Evolutionary conservation across 1,140 invertebrate species (phyloP).

Genomic region (Eurosta solidaginis): DNA sequence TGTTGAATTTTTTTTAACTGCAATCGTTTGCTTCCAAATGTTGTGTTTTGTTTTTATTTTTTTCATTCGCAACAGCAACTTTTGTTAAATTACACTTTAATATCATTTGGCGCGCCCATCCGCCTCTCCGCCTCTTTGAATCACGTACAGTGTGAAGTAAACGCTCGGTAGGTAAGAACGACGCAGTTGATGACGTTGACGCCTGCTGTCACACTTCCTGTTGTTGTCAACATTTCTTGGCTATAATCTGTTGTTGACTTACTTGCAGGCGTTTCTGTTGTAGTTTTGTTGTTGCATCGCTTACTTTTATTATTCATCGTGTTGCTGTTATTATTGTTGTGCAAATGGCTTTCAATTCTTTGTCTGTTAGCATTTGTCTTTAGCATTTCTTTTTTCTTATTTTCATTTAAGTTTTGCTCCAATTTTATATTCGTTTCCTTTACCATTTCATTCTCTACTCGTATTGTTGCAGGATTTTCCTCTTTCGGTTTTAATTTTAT

Average conservation of each 20-base stretch:
- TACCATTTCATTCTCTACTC: not conserved
- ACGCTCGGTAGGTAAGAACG: not conserved
- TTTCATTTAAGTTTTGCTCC: not conserved
- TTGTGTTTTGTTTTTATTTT: not conserved
- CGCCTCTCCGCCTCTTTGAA: not conserved
- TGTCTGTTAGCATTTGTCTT: not conserved
- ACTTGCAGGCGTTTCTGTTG: no score
- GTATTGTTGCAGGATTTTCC: not conserved
- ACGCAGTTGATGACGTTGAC: not conserved
- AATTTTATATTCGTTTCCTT: not conserved
- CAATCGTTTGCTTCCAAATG: not conserved
- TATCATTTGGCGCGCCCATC: not conserved
- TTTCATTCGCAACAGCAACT: not conserved
- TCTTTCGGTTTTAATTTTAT: not conserved
- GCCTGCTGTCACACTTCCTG: conserved; percentile 1
- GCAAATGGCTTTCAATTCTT: not conserved
- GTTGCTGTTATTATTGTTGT: not conserved
- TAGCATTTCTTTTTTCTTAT: not conserved
- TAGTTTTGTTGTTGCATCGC: not conserved
- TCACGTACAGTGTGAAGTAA: no score
- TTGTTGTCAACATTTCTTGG: not conserved
- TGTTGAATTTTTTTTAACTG: conserved; percentile 8
- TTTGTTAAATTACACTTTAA: conserved; percentile 22
- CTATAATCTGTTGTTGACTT: conserved; percentile 21
- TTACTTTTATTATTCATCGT: not conserved